phyloP scores from a whole-genome alignment of 2,113 vertebrate species.

The Orcinus orca region DNA sequence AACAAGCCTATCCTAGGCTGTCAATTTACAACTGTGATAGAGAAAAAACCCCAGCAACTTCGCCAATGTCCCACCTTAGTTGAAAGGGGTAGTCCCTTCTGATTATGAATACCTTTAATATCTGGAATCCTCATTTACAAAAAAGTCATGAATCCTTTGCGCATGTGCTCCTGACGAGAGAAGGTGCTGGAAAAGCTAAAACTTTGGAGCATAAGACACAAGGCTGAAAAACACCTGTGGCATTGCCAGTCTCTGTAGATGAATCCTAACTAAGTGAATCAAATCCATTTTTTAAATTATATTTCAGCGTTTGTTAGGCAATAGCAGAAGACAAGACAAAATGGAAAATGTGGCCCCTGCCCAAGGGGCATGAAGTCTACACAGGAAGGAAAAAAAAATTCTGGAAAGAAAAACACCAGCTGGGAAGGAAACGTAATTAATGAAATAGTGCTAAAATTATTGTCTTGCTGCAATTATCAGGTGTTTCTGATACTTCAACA shows the following conservation, averaged over 20 bases:
- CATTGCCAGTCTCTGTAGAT: neutral
- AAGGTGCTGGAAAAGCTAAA: neutral
- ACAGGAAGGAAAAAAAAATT: slow-evolving; percentile 35
- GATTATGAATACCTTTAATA: neutral
- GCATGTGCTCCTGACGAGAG: neutral
- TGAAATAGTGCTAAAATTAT: slow-evolving; percentile 27
- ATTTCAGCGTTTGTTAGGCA: slow-evolving; percentile 18
- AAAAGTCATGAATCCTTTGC: neutral
- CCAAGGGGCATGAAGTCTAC: slow-evolving; percentile 16
- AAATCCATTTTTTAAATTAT: slow-evolving; percentile 46
- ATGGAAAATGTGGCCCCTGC: neutral
- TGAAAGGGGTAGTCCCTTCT: neutral
- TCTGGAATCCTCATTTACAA: neutral
- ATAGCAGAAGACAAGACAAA: slow-evolving; percentile 22
- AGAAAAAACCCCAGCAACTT: neutral
- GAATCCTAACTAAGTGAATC: slow-evolving; percentile 34
- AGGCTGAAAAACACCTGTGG: slow-evolving; percentile 11
- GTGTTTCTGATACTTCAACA: slow-evolving; percentile 54
- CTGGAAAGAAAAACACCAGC: slow-evolving; percentile 57
- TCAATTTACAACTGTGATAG: neutral
- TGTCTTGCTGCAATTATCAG: slow-evolving; percentile 43
- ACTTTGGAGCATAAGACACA: neutral
- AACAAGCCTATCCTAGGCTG: neutral
- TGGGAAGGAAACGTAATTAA: slow-evolving; percentile 59
- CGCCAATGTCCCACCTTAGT: neutral